Conservation (phyloP, 2,888 invertebrate species). For the Stegana nigrithorax region DNA sequence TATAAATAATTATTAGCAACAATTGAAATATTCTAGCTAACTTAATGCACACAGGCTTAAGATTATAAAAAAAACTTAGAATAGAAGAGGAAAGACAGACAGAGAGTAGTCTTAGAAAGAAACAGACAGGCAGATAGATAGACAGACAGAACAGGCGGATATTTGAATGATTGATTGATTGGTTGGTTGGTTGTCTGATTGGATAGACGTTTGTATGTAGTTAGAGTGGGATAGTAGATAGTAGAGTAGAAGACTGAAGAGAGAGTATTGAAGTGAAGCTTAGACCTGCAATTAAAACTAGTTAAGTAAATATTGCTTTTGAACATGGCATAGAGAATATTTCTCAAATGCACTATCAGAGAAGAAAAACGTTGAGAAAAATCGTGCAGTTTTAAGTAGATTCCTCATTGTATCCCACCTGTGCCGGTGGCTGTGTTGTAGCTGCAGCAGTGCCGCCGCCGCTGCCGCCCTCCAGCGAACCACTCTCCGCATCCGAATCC, state of each 20-base stretch:
- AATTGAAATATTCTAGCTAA: conserved; percentile 59
- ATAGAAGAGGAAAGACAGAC: conserved; percentile 21
- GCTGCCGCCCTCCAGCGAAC: conserved; percentile 58
- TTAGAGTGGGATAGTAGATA: conserved; percentile 42
- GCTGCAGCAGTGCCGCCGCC: conserved; percentile 38
- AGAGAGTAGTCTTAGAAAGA: background rate
- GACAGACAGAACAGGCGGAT: conserved; percentile 5
- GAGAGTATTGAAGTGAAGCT: conserved; percentile 42
- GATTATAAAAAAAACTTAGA: conserved; percentile 37
- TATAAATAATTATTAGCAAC: conserved; percentile 33
- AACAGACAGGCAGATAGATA: background rate
- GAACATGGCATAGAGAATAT: background rate
- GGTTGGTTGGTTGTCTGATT: background rate
- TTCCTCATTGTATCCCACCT: conserved; percentile 53
- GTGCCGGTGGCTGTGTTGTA: conserved; percentile 53
- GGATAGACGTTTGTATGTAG: conserved; percentile 19
- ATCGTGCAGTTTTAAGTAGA: background rate
- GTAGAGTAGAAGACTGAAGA: conserved; percentile 33
- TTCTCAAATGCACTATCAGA: background rate
- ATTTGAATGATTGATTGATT: no score
- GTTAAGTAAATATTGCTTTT: conserved; percentile 37
- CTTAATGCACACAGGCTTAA: conserved; percentile 31
- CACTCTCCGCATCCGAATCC: conserved; percentile 67
- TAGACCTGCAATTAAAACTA: conserved; percentile 55
- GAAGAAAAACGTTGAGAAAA: conserved; percentile 8